Evolutionary conservation across 2,888 invertebrate species (phyloP).

Genomic region (Ditylenchus weischeri): DNA sequence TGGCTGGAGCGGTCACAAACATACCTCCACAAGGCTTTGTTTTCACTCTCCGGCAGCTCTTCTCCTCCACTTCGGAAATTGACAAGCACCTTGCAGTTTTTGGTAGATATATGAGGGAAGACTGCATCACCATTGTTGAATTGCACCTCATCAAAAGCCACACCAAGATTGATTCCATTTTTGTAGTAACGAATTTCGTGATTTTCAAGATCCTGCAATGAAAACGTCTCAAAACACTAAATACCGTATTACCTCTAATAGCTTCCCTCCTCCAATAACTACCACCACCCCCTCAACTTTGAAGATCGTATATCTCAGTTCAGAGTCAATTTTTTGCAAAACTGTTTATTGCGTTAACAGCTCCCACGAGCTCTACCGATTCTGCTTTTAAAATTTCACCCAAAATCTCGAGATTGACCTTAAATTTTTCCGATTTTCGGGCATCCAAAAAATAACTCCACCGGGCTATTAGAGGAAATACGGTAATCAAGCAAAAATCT

Average conservation of each 20-base stretch:
- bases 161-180: constrained; percentile 62
- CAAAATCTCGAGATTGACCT: no score
- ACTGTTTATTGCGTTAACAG: no score
- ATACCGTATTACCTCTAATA: no score
- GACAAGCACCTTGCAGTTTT: constrained; percentile 80
- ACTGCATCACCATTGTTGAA: constrained; percentile 65
- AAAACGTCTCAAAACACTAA: constrained; percentile 14
- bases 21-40: constrained; percentile 23
- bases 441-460: no score
- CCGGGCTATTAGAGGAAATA: no score
- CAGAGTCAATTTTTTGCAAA: no score
- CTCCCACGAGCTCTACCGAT: no score
- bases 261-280: no score
- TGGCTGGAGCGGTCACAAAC: neutral
- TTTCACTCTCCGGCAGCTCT: constrained; percentile 17
- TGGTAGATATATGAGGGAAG: constrained; percentile 84
- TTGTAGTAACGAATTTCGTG: constrained; percentile 60
- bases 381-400: no score
- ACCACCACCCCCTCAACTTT: no score
- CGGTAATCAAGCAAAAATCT: neutral
- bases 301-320: no score
- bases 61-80: constrained; percentile 71
- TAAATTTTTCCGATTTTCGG: no score
- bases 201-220: constrained; percentile 43
- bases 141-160: constrained; percentile 48